phyloP scores from a whole-genome alignment of 2,797 vertebrate genomes.

The Poeciliopsis gracilis region DNA sequence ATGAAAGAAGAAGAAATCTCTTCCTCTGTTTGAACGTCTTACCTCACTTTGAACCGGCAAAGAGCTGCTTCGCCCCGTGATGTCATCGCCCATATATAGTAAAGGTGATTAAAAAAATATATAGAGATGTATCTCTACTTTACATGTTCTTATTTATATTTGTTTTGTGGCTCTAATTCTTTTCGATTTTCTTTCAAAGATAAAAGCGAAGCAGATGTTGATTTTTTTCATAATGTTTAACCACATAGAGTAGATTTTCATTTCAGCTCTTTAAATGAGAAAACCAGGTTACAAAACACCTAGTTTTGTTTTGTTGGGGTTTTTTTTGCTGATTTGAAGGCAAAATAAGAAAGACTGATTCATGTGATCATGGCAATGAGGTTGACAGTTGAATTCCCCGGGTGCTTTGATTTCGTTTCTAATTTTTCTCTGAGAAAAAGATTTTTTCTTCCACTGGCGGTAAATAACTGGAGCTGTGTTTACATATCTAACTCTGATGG shows the following conservation, averaged over 20 bases:
- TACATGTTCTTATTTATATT: neutral
- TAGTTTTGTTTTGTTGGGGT: too few relatives aligned
- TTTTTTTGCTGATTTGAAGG: neutral
- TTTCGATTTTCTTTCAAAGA: neutral
- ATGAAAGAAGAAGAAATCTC: neutral
- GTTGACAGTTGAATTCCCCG: neutral
- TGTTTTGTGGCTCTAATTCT: neutral
- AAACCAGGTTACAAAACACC: neutral
- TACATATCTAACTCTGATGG: slow-evolving; percentile 7
- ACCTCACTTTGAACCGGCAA: neutral
- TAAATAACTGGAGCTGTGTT: slow-evolving; percentile 46
- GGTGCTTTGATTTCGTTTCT: neutral
- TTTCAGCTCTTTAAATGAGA: neutral
- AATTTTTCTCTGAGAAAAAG: neutral
- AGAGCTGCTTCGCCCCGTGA: neutral
- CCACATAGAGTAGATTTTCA: neutral
- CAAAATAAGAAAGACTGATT: neutral
- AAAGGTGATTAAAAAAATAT: neutral
- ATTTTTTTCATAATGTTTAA: neutral
- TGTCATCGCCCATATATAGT: neutral
- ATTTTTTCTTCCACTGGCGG: slow-evolving; percentile 3
- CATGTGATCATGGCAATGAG: neutral
- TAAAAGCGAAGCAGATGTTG: neutral
- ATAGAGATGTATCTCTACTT: neutral
- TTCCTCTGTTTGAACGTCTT: neutral